Evolutionary conservation across 2,888 invertebrate species (phyloP), one percentile per base, ranked within the genome.

Genomic region (Cerastoderma edule): DNA sequence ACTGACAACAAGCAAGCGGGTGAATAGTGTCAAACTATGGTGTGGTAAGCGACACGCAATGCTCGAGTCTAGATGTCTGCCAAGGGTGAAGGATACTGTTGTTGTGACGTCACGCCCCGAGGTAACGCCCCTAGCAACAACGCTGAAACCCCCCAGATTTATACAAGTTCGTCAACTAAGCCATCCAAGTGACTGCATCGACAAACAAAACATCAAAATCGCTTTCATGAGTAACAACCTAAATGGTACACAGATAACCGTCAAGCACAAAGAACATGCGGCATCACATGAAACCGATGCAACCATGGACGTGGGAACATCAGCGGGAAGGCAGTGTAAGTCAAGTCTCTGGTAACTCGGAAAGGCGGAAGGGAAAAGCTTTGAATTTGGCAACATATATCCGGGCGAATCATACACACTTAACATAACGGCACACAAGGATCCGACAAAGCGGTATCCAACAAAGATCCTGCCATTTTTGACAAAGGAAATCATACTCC

Each of bases 311-410:
- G 16, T 24, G 19, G 53, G 2, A n/a, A 2, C 35, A 8, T 50
- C 67, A 30, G 35, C 50, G 3, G 68, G 63, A 1, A 67, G 67
- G 24, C 35, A 68, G n/a, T 81, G 81, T 65, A 69, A 77, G 4
- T 35, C 44, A 8, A 71, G 70, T 27, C 56, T 78, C 4, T 81
- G 81, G 81, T 75, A 78, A 27, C 75, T 81, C 5, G 81, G 81
- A 0, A 60, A 64, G 46, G 71, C 71, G 2, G 78, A 81, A 27
- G 46, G 54, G 3, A 66, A 78, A 28, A 78, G 78, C 33, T 70
- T 39, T 27, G 81, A 81, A 28, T 73, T 81, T 22, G 53, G 63
- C n/a, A 39, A 69, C 5, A 65, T 81, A 8, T 72, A 72, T 63
- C 70, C 75, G 8, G 72, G 66, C 3, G 44, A 63, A 35, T 44